A percentile compares a stretch with the other conserved stretches of the same genome.
These are phyloP conservation scores for Catagonus wagneri DNA, from an alignment of 2,113 vertebrate genomes.

Conservation along the genomic window DNA sequence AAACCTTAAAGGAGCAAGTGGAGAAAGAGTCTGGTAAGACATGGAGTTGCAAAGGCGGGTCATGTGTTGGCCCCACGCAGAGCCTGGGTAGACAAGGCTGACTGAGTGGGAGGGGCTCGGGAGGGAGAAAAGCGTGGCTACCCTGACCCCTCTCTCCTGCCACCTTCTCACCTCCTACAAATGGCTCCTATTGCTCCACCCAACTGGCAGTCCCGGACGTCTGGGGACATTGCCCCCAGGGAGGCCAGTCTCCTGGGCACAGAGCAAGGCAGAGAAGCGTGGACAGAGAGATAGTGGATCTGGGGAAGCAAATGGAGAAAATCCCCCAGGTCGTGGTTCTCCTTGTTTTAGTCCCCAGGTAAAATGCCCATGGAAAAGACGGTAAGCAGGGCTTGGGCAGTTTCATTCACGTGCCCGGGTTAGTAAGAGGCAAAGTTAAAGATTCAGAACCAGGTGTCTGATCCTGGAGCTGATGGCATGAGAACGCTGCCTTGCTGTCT, in stretches of 20 bases:
- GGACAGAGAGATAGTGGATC: neutral
- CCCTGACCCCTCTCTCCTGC: neutral
- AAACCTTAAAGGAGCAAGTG: neutral
- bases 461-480: rapidly evolving
- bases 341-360: neutral
- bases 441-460: neutral
- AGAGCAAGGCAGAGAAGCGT: neutral
- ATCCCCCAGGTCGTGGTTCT: neutral
- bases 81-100: neutral
- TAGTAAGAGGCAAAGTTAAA: neutral
- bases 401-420: neutral
- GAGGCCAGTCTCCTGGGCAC: neutral
- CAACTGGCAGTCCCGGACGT: neutral
- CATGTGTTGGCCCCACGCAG: too few species aligned
- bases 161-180: neutral
- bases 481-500: neutral
- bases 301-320: neutral
- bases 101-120: rapidly evolving
- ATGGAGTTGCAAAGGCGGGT: neutral
- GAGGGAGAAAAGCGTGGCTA: neutral
- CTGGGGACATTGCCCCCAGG: neutral
- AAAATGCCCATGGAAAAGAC: neutral
- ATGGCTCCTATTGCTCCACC: neutral
- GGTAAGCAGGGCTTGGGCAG: neutral
- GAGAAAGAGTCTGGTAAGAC: neutral